These are phyloP conservation scores for Drosophila takahashii DNA, from an alignment of 1,140 invertebrate species.

Conservation along the genomic window DNA sequence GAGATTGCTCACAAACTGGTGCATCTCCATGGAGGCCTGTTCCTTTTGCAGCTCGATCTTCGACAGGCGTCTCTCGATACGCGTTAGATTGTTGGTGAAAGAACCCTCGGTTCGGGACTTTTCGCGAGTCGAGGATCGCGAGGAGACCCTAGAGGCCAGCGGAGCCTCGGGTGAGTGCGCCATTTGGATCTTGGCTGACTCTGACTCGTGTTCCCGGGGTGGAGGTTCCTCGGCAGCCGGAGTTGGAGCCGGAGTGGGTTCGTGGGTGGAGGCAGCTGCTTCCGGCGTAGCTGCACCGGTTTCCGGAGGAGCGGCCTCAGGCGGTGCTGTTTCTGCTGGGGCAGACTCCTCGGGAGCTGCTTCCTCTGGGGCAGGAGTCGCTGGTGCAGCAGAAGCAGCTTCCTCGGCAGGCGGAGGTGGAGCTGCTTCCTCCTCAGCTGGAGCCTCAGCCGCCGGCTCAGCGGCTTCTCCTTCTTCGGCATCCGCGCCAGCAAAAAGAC, in stretches of 20 bases:
- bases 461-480: slow-evolving; percentile 34
- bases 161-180: not conserved
- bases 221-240: not conserved
- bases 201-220: not conserved
- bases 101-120: slow-evolving; percentile 33
- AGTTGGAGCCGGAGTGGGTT: not conserved
- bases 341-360: not conserved
- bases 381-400: not conserved
- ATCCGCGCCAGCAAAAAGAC: slow-evolving; percentile 56
- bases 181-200: not conserved
- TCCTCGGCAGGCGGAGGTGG: slow-evolving; percentile 14
- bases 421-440: slow-evolving; percentile 6
- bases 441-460: slow-evolving; percentile 17
- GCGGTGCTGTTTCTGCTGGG: not conserved
- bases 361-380: slow-evolving; percentile 10
- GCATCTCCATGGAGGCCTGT: slow-evolving; percentile 39
- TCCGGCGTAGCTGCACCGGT: not conserved
- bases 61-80: slow-evolving; percentile 57
- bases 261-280: not conserved
- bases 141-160: slow-evolving; percentile 19
- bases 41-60: slow-evolving; percentile 63
- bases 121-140: slow-evolving; percentile 34
- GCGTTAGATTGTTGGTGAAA: slow-evolving; percentile 16
- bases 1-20: slow-evolving; percentile 20
- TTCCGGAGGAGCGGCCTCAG: not conserved